These are phyloP conservation scores for Palythoa grandiflora DNA, from an alignment of 92 coral and sea anemone genomes.

Conservation along the genomic window DNA sequence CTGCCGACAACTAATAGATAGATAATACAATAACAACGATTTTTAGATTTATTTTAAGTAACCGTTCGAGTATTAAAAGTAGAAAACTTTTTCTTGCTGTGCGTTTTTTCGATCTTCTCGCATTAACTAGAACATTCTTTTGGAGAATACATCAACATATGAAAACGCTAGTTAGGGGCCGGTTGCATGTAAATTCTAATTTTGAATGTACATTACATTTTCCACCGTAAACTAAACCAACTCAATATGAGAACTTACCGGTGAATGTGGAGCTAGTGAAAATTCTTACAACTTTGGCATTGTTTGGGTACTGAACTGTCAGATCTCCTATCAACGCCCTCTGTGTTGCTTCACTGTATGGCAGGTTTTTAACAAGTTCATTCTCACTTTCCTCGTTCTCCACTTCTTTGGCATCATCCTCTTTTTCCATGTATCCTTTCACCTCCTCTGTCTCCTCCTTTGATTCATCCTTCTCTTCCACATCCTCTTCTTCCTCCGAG, in stretches of 20 bases:
- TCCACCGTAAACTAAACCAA: not conserved
- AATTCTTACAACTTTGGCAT: conserved; percentile 89
- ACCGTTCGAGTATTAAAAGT: too few relatives aligned
- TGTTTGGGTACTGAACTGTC: conserved; percentile 82
- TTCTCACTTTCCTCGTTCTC: conserved; percentile 12
- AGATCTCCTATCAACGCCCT: conserved; percentile 89
- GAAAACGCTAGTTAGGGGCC: too few relatives aligned
- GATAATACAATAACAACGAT: too few relatives aligned
- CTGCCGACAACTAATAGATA: too few relatives aligned
- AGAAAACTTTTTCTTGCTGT: too few relatives aligned
- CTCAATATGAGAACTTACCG: conserved; percentile 58
- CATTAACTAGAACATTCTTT: too few relatives aligned
- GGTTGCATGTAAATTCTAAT: too few relatives aligned
- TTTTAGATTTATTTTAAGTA: too few relatives aligned
- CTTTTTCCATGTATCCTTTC: conserved; percentile 30
- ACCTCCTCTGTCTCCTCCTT: conserved; percentile 26
- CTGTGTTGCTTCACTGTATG: conserved; percentile 65
- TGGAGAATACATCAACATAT: too few relatives aligned
- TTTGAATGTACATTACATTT: too few relatives aligned
- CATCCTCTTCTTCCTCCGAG: conserved; percentile 33
- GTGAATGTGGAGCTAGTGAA: conserved; percentile 99
- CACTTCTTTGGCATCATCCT: not conserved
- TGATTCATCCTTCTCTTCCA: conserved; percentile 42
- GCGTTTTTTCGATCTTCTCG: too few relatives aligned
- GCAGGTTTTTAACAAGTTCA: conserved; percentile 37